Evolutionary conservation across 2,797 vertebrate genomes (phyloP), one percentile per base, ranked within the genome.

Genomic region (Picus viridis): DNA sequence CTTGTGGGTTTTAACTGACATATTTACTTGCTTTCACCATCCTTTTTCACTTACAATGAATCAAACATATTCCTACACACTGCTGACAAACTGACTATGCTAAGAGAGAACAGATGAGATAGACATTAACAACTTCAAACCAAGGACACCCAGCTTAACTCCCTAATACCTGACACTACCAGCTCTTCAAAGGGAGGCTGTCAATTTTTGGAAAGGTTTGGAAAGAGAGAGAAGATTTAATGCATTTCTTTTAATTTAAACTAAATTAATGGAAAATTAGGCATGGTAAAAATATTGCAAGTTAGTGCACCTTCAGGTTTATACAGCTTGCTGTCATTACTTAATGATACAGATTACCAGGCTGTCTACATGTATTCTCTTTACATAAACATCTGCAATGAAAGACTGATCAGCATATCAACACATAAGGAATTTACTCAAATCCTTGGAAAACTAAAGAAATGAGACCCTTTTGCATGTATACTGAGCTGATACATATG

Each of bases 1-100:
- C 95, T 96, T 95, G n/a, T 80, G 90, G 95, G 92, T 72, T 86
- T 95, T 94, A 87, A 62, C 83, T 93, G 77, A 93, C 86, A 81
- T 95, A 96, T 77, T 92, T 92, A 75, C 84, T 95, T 82, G 70
- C 72, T 93, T 96, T 94, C 56, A 56, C 78, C 80, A 92, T 96
- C 41, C 57, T 95, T 82, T 83, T 94, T 94, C 75, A 93, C 54
- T 63, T 87, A 7, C 70, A 59, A 79, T 89, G 78, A 90, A 72
- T 94, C 39, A 67, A 83, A 84, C 58, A 51, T 76, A 84, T 92
- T 68, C 45, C 67, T 92, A 89, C 61, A 93, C 19, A 29, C 79
- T 83, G 71, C 11, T 79, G 62, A 83, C 58, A 96, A 96, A 95
- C 62, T 83, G 77, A 89, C 92, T 45, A 67, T 43, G 41, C 91